Percentiles rank a stretch among this genome's conserved stretches.
Evolutionary conservation across 2,797 vertebrate genomes (phyloP).

Genomic region (Rhabdomys pumilio): DNA sequence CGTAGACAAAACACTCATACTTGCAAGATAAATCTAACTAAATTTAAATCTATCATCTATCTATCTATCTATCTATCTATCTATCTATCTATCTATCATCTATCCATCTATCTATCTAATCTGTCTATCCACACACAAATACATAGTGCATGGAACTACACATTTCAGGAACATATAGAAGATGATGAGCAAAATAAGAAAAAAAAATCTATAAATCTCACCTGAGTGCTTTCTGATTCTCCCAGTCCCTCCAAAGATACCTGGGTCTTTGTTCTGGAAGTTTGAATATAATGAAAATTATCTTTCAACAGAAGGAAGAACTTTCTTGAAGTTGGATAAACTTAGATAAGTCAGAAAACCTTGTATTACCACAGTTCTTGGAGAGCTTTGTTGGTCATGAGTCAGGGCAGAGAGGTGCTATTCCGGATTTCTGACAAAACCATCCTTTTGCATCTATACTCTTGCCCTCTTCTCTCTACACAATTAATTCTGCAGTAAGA

Average conservation of each 20-base stretch:
- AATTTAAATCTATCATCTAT: too few species aligned
- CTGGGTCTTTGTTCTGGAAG: not conserved
- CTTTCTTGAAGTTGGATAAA: not conserved
- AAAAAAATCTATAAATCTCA: constrained; percentile 60
- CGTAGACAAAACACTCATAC: too few species aligned
- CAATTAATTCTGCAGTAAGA: not conserved
- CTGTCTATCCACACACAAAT: too few species aligned
- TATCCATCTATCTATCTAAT: too few species aligned
- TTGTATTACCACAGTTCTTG: not conserved
- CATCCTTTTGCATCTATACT: not conserved
- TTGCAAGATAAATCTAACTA: too few species aligned
- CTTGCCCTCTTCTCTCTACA: not conserved
- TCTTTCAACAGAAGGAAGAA: constrained; percentile 19
- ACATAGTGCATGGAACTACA: not conserved
- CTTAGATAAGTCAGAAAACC: too few species aligned
- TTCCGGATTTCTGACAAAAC: constrained; percentile 38
- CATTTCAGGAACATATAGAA: constrained; percentile 14
- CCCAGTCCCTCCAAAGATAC: not conserved
- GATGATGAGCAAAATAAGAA: not conserved
- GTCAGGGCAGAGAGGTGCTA: not conserved
- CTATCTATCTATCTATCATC: too few species aligned
- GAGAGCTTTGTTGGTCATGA: constrained; percentile 3
- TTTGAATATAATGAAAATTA: constrained; percentile 29
- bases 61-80: too few species aligned
- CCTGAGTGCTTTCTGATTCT: constrained; percentile 47